Evolutionary conservation across 2,797 vertebrate genomes (phyloP).

Genomic region (Pseudomugil tenellus): DNA sequence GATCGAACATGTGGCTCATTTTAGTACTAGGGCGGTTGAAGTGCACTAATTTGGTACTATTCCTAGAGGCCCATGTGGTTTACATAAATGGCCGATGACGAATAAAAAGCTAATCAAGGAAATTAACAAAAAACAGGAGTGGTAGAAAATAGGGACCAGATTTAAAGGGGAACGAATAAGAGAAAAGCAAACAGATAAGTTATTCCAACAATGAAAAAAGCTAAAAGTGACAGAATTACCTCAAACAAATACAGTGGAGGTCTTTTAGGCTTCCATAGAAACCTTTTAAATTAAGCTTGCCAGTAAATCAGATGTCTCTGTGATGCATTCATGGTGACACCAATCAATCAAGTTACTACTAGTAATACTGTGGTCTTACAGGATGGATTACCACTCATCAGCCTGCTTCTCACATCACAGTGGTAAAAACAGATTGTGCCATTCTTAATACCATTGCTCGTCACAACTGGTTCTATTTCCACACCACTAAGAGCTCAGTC

Average conservation of each 20-base stretch:
- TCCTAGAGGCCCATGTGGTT: slow-evolving; percentile 27
- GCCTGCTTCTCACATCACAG: neutral
- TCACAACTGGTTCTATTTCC: slow-evolving; percentile 7
- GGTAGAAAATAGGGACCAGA: slow-evolving; percentile 14
- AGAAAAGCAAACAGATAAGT: slow-evolving; percentile 3
- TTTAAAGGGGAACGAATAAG: slow-evolving; percentile 5
- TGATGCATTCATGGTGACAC: slow-evolving; percentile 13
- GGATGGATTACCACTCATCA: neutral
- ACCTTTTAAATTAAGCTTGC: slow-evolving; percentile 3
- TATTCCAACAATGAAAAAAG: slow-evolving; percentile 4
- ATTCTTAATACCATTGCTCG: slow-evolving; percentile 24
- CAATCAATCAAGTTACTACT: neutral
- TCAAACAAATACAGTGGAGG: slow-evolving; percentile 13
- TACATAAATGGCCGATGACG: slow-evolving; percentile 32
- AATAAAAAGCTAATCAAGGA: slow-evolving; percentile 21
- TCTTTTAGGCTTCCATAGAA: neutral
- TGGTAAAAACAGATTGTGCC: neutral
- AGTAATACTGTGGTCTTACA: neutral
- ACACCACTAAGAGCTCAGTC: slow-evolving; percentile 3
- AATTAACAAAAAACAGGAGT: slow-evolving; percentile 11
- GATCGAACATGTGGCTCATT: slow-evolving; percentile 32
- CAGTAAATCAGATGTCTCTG: slow-evolving; percentile 36
- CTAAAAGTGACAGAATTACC: neutral
- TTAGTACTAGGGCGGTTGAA: slow-evolving; percentile 31
- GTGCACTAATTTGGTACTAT: slow-evolving; percentile 50